Base-by-base conservation (phyloP, 2,113 vertebrate genomes). In the Burhinus oedicnemus region DNA sequence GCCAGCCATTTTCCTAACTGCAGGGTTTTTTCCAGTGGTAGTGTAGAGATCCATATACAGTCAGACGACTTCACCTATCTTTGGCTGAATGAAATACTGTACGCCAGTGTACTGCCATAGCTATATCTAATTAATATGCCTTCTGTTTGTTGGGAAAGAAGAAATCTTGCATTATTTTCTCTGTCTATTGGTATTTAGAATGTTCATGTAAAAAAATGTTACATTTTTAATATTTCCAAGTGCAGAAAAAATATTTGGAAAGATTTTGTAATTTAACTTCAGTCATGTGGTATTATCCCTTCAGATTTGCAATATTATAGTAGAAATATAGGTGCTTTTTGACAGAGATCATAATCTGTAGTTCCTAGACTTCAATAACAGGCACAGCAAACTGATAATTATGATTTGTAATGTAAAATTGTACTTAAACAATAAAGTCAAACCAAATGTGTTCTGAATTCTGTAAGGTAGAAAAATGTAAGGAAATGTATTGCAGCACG, bases 1-100 rank as follows among this genome's bases (percentile, higher is more conserved):
- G 97, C 97, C 87, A 81, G 95, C 68, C 79, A 6, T 94, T 91
- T 94, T 95, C 96, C 97, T 93, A 97, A 97, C 94, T 57, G 69
- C 76, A 66, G 93, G 55, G 27, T 47, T 86, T 97, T 95, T 82
- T 89, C 83, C 62, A 14, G 69, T 49, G 12, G 83, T 88, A 62
- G 89, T 66, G 92, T 79, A 79, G 95, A 87, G 81, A 95, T 61
- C 75, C 83, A 19, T 9, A 34, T 42, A 32, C 38, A 4, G 87
- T 27, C 88, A 92, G 62, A 30, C 6, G 6, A 65, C 77, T 89
- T 90, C 81, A 69, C 87, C 90, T 49, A 0, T 91, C 84, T 91
- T 77, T 10, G 72, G 77, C 70, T 83, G 72, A 79, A 80, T 25
- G 19, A 23, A 52, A 52, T 47, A 20, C 42, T 23, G 8, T 30